A percentile compares a stretch with the other conserved stretches of the same genome.
Evolutionary conservation across 2,113 vertebrate genomes (phyloP).

Genomic region (Cryptomyrus ogoouensis): DNA sequence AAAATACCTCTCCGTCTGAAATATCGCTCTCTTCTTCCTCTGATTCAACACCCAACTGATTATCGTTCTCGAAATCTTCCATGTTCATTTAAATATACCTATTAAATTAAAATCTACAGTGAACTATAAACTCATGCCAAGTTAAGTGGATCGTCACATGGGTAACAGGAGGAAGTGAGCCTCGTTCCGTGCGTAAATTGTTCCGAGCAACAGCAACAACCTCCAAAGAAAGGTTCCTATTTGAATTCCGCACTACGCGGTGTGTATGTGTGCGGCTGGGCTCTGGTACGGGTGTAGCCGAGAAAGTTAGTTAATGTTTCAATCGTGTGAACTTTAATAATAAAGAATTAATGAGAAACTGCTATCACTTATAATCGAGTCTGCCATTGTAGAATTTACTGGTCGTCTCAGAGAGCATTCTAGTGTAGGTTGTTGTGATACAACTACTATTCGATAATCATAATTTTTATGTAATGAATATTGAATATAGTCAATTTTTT

Average conservation of each 20-base stretch:
- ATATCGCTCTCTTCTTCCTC: constrained; percentile 68
- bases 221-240: constrained; percentile 32
- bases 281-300: background rate
- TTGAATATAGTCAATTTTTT: background rate
- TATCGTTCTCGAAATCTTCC: constrained; percentile 51
- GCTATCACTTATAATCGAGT: background rate
- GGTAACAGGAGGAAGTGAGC: constrained; percentile 24
- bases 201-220: constrained; percentile 18
- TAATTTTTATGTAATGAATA: background rate
- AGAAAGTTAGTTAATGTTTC: no score
- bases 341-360: background rate
- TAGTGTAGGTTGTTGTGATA: background rate
- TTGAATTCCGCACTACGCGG: background rate
- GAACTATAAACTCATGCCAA: background rate
- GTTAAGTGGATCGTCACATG: constrained; percentile 37
- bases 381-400: background rate
- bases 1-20: constrained; percentile 65
- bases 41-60: constrained; percentile 51
- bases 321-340: background rate
- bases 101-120: constrained; percentile 21
- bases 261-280: background rate
- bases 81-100: constrained; percentile 39
- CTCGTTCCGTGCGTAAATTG: background rate
- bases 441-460: background rate
- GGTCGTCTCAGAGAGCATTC: background rate